Evolutionary conservation across 2,113 vertebrate genomes (phyloP).

Genomic region (Perca schrenkii): DNA sequence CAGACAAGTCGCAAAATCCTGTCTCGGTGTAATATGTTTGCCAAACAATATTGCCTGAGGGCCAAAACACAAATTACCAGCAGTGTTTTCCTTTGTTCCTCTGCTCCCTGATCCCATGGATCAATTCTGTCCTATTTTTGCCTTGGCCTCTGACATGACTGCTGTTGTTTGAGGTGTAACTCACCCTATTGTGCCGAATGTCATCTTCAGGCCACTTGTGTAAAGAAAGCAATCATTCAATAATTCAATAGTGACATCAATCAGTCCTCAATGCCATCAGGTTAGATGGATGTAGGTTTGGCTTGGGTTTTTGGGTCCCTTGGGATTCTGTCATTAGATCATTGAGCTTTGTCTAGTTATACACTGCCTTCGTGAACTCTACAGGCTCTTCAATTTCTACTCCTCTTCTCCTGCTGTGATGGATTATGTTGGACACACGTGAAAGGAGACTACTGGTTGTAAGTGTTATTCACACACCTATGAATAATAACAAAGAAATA

Average conservation of each 20-base stretch:
- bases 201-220: not conserved
- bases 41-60: not conserved
- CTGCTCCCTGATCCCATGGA: not conserved
- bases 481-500: too few species aligned
- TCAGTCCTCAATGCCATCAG: not conserved
- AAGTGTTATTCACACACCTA: too few species aligned
- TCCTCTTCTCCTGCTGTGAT: not conserved
- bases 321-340: not conserved
- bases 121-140: constrained; percentile 4
- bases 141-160: not conserved
- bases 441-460: not conserved
- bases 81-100: not conserved
- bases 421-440: not conserved
- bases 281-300: not conserved
- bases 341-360: not conserved
- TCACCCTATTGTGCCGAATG: constrained; percentile 4
- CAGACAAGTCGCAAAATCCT: not conserved
- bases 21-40: not conserved
- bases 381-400: not conserved
- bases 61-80: not conserved
- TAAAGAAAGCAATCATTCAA: constrained; percentile 8
- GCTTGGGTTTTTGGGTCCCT: constrained; percentile 1
- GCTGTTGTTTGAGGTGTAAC: not conserved
- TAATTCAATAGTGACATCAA: constrained; percentile 14
- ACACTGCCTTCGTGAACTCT: not conserved